Base-by-base conservation (phyloP, 1,140 invertebrate genomes). In the Leptoteleia sp. region DNA sequence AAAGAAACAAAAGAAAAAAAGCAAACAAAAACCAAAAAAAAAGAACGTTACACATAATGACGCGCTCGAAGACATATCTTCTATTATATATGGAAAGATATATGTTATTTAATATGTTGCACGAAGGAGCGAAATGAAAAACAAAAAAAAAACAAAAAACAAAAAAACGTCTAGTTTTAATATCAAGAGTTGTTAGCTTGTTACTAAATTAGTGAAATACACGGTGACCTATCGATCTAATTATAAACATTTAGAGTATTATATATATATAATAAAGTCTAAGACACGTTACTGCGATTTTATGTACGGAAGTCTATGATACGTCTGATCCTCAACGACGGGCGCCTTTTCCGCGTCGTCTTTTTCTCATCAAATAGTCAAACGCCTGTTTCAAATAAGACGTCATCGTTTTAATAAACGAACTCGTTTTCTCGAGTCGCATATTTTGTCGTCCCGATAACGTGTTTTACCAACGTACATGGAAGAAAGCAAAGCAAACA, bases 251-350 rank as follows among this genome's bases (percentile, higher is more conserved):
- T 78, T 80, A 79, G 64, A 79, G 33, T 82, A 79, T 78, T 73
- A 77, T 81, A 79, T 75, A 77, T 81, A 77, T 72, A 82, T 79
- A 55, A 86, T 84, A 84, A 87, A 87, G 71, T 87, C 84, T 87
- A 87, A 87, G 81, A 85, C 73, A 85, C 82, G 86, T 88, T 87
- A 86, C 81, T 76, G 72, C 81, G 72, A 81, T 81, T 79, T 85
- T 84, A 81, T 79, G 73, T 82, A 73, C 57, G 59, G 50, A 73
- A 72, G 76, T 72, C 57, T 76, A 68, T 42, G 31, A 72, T 64
- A 65, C 19, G 54, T 45, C 65, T 67, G 47, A 70, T 22, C 38
- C 35, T 70, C 17, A 70, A n/a, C 48, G 19, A 52, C 13, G 17
- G 57, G 40, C 62, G 55, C 57, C 33, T 77, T 76, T 65, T 64